A percentile compares a stretch with the other conserved stretches of the same genome.
Conservation (phyloP, 2,888 invertebrate genomes). For the Andrena haemorrhoa region DNA sequence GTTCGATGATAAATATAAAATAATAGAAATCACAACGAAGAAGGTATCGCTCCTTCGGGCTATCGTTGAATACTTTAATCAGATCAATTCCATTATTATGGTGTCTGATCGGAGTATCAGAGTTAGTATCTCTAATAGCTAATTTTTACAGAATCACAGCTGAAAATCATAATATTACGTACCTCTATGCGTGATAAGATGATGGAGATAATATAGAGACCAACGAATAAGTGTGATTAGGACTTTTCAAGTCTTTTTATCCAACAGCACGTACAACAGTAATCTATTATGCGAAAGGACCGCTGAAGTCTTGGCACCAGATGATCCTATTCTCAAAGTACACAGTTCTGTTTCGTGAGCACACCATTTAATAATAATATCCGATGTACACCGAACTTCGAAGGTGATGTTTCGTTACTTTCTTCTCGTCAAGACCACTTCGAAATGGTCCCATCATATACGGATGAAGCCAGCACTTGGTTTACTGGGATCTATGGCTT, state of each 20-base stretch:
- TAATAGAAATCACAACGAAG: not conserved
- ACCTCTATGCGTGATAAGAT: no score
- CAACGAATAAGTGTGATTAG: no score
- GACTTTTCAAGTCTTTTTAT: no score
- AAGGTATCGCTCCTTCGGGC: not conserved
- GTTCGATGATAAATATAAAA: constrained; percentile 1
- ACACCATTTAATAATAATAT: not conserved
- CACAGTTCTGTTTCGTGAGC: not conserved
- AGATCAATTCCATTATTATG: not conserved
- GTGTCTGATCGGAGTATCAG: not conserved
- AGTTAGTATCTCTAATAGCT: not conserved
- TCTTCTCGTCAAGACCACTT: constrained; percentile 28
- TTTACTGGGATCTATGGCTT: constrained; percentile 17
- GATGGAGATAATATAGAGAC: not conserved
- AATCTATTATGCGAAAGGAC: not conserved
- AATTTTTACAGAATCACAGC: not conserved
- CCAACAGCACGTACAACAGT: not conserved
- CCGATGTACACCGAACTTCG: not conserved
- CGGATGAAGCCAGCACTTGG: not conserved
- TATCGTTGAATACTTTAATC: not conserved
- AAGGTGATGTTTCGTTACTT: not conserved
- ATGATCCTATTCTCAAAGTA: not conserved
- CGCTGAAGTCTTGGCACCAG: not conserved
- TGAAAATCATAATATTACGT: constrained; percentile 2
- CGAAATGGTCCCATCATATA: constrained; percentile 32